phyloP scores from a whole-genome alignment of 2,113 vertebrate species.

The Saccopteryx leptura region DNA sequence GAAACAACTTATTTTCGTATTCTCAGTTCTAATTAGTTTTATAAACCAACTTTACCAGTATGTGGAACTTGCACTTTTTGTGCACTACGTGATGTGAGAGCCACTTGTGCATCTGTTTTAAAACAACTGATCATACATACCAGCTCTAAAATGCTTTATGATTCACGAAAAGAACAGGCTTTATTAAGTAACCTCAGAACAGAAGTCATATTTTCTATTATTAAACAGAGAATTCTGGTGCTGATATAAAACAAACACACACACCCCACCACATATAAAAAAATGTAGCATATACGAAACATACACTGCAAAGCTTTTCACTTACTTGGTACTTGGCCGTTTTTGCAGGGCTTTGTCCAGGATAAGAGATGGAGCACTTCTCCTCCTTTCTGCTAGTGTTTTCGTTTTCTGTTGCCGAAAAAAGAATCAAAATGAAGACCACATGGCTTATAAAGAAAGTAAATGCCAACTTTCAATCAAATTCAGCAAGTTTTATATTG shows the following conservation, averaged over 20 bases:
- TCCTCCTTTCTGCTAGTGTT: conserved; percentile 95
- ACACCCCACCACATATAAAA: background rate
- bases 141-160: background rate
- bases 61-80: background rate
- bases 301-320: conserved; percentile 4
- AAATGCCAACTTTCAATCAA: background rate
- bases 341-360: conserved; percentile 96
- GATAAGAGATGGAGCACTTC: conserved; percentile 96
- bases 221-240: conserved; percentile 23
- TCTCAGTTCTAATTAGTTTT: conserved; percentile 34
- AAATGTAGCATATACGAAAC: background rate
- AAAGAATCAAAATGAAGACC: conserved; percentile 66
- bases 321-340: conserved; percentile 93
- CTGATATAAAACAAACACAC: background rate
- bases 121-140: background rate
- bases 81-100: background rate
- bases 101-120: conserved; percentile 5
- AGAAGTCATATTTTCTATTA: conserved; percentile 23
- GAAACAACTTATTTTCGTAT: background rate
- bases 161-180: background rate
- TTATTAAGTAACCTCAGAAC: background rate
- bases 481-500: conserved; percentile 35
- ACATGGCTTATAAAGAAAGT: background rate
- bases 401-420: conserved; percentile 93
- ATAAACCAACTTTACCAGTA: background rate